Evolutionary conservation across 2,888 invertebrate genomes (phyloP), one percentile per base, ranked within the genome.

Genomic region (Chloromyia formosa): DNA sequence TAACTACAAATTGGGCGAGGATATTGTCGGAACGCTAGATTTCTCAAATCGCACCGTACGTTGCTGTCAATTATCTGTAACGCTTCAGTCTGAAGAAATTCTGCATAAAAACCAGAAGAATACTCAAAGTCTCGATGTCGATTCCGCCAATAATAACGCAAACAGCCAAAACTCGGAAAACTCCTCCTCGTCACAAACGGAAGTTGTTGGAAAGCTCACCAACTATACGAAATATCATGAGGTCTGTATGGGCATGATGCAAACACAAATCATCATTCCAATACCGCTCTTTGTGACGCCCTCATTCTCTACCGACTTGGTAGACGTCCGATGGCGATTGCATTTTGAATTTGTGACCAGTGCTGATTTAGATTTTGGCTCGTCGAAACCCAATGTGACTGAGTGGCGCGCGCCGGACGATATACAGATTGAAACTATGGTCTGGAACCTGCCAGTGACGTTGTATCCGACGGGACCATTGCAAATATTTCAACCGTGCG

Each of bases 341-440:
- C 98, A 98, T 85, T 98, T 99, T 85, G 98, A 99, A 86, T 99
- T 99, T 87, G 98, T 96, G 0, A 96, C 95, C 0, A 93, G 93
- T 76, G 88, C 88, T 1, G 88, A 90, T 83, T 91, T 92, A 81
- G 88, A 89, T 73, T 86, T 92, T 69, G 86, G 89, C 76, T 88
- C 89, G 27, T 89, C 89, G 4, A 81, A 83, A 75, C 87, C 88
- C 75, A 87, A 89, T 27, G 87, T 80, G 0, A 78, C 77, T 14
- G 84, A 84, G 69, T 95, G 97, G 92, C 92, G 92, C 80, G 97
- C 95, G 0, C 97, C 97, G 0, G 87, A 91, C 1, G 91, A 92
- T 78, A 88, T 97, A 40, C 92, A 95, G 12, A 97, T 98, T 75
- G 98, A 99, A 86, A 98, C 98, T 0, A 97, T 98, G 96, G 93